phyloP scores from a whole-genome alignment of 2,888 invertebrate genomes.

The Heliconius aoede region DNA sequence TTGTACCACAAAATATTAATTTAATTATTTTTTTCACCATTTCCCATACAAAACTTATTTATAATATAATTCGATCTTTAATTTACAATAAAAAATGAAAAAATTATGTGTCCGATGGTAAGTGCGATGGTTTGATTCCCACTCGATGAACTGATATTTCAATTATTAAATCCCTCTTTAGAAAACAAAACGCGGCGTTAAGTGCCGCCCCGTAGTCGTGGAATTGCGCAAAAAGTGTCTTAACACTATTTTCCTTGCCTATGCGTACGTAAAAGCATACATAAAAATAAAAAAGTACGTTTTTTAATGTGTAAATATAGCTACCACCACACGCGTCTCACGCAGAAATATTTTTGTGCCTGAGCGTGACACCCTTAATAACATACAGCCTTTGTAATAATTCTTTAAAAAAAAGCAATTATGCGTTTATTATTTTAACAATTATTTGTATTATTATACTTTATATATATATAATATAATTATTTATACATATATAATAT shows the following conservation, averaged over 20 bases:
- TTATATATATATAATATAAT: background rate
- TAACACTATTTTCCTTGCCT: too few relatives aligned
- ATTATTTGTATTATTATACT: background rate
- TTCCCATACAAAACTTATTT: slow-evolving; percentile 7
- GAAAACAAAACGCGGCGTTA: background rate
- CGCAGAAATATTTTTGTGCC: slow-evolving; percentile 31
- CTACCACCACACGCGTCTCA: slow-evolving; percentile 34
- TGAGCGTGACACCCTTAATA: slow-evolving; percentile 19
- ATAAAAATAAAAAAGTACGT: background rate
- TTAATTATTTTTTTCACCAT: background rate
- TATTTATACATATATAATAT: background rate
- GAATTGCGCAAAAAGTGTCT: background rate
- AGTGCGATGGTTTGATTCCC: too few relatives aligned
- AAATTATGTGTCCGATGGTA: too few relatives aligned
- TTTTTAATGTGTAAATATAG: slow-evolving; percentile 33
- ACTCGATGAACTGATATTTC: background rate
- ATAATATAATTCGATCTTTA: background rate
- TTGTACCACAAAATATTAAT: background rate
- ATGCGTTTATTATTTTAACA: background rate
- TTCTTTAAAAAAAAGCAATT: background rate
- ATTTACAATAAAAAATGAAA: too few relatives aligned
- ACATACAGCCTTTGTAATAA: slow-evolving; percentile 3
- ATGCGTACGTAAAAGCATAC: too few relatives aligned
- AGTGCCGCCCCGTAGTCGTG: too few relatives aligned
- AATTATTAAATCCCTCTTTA: background rate